Evolutionary conservation across 2,797 vertebrate genomes (phyloP).

Genomic region (Bradypus variegatus): DNA sequence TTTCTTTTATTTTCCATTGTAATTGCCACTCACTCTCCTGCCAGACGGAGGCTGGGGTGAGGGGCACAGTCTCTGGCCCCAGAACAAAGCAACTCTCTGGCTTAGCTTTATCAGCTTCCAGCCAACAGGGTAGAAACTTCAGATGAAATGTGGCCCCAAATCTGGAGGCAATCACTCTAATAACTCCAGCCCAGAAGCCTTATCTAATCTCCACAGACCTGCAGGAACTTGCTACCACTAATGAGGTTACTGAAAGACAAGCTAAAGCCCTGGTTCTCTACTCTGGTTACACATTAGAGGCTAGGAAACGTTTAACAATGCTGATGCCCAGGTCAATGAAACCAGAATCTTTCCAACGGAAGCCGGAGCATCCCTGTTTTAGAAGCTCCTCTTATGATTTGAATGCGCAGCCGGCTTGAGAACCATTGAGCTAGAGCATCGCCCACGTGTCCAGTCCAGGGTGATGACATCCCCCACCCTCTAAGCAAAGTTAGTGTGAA

Average conservation of each 20-base stretch:
- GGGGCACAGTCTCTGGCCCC: background rate
- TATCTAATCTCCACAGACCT: background rate
- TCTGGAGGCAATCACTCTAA: background rate
- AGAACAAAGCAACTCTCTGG: background rate
- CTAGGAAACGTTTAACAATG: background rate
- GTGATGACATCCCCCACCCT: background rate
- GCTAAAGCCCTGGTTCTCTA: background rate
- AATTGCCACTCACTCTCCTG: background rate
- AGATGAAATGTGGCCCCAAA: background rate
- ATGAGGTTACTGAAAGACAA: background rate
- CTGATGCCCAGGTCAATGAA: no score
- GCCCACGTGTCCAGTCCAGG: background rate
- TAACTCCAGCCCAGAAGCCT: background rate
- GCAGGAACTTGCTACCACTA: background rate
- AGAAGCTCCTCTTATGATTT: background rate
- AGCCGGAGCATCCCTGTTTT: background rate
- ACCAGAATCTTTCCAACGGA: background rate
- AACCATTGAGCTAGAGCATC: accelerated
- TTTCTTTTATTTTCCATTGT: background rate
- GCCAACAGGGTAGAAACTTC: background rate
- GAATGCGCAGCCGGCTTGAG: background rate
- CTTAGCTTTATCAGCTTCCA: background rate
- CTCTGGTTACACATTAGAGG: background rate
- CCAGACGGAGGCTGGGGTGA: background rate
- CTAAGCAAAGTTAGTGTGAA: background rate